A percentile compares a stretch with the other conserved stretches of the same genome.
Evolutionary conservation across 2,113 vertebrate genomes (phyloP).

Genomic region (Anolis carolinensis): DNA sequence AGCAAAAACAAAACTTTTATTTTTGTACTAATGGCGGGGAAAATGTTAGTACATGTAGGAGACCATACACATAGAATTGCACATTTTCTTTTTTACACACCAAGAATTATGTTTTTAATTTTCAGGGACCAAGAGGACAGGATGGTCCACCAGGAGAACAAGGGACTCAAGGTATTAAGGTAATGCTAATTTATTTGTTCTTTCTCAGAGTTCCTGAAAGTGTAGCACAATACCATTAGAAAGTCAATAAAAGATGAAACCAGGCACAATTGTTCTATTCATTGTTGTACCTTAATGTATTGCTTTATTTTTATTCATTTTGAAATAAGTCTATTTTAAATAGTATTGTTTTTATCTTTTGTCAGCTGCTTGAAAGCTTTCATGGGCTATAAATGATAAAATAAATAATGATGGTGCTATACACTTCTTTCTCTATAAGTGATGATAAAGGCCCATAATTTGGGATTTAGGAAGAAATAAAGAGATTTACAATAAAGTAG

Average conservation of each 20-base stretch:
- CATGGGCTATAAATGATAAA: neutral
- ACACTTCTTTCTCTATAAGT: slow-evolving; percentile 25
- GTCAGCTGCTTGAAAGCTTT: neutral
- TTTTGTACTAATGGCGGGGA: neutral
- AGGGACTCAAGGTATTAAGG: slow-evolving; percentile 88
- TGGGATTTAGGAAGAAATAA: neutral
- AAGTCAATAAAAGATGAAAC: neutral
- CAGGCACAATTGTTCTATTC: neutral
- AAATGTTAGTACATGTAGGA: neutral
- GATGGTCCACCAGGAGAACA: slow-evolving; percentile 89
- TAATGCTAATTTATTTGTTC: slow-evolving; percentile 68
- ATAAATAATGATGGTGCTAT: neutral
- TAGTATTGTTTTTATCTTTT: neutral
- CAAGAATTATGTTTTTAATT: slow-evolving; percentile 35
- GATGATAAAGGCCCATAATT: neutral
- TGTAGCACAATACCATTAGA: neutral
- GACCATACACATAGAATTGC: neutral
- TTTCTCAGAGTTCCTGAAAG: slow-evolving; percentile 14
- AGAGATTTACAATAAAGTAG: slow-evolving; percentile 35
- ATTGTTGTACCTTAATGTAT: neutral
- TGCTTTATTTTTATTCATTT: neutral
- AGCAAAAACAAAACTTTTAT: neutral
- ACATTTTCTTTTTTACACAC: neutral
- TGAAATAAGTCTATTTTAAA: neutral
- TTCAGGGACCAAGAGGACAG: slow-evolving; percentile 88